phyloP scores from a whole-genome alignment of 1,140 invertebrate species.

The Zaprionus kolodkinae region DNA sequence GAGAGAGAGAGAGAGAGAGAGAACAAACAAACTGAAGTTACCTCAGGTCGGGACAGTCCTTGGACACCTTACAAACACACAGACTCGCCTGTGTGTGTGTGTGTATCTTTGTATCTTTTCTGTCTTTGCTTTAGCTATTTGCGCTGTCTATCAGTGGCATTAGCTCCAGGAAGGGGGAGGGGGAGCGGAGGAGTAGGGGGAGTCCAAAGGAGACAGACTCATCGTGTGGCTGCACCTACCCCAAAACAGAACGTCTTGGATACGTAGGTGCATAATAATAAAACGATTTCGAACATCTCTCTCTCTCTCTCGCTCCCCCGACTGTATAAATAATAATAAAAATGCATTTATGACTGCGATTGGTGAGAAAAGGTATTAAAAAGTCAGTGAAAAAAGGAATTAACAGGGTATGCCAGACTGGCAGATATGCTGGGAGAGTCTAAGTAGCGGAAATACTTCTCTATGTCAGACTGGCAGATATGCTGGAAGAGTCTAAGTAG shows the following conservation, averaged over 20 bases:
- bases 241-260: constrained; percentile 56
- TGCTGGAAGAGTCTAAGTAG: neutral
- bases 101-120: constrained; percentile 31
- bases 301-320: neutral
- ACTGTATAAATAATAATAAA: constrained; percentile 68
- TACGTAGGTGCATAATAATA: constrained; percentile 47
- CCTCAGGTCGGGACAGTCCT: constrained; percentile 45
- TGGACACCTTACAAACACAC: constrained; percentile 9
- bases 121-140: constrained; percentile 42
- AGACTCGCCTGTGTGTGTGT: constrained; percentile 8
- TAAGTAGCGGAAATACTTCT: neutral
- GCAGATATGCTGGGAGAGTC: neutral
- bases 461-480: neutral
- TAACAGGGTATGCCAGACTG: neutral
- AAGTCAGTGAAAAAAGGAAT: constrained; percentile 2
- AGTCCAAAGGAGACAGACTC: neutral
- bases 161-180: neutral
- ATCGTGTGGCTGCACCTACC: constrained; percentile 55
- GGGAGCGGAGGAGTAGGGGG: neutral
- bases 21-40: constrained; percentile 40
- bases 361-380: constrained; percentile 67
- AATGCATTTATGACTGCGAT: constrained; percentile 77
- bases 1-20: constrained; percentile 62
- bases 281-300: constrained; percentile 31
- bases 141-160: constrained; percentile 47